Conservation (phyloP, 2,888 invertebrate species). For the Drosophila neoperkinsi region DNA sequence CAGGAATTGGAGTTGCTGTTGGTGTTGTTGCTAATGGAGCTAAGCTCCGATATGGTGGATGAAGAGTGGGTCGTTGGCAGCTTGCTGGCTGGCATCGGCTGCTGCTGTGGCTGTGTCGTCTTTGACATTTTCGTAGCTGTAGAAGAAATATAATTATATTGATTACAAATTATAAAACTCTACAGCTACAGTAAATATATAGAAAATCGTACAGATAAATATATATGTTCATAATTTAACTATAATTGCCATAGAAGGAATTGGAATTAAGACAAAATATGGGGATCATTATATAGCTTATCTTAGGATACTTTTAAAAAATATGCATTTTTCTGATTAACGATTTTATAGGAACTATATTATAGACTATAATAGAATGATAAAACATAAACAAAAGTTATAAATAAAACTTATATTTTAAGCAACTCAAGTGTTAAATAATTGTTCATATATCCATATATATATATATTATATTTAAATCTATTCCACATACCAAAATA, state of each 20-base stretch:
- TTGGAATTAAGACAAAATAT: not conserved
- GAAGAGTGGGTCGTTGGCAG: constrained; percentile 78
- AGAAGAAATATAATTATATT: not conserved
- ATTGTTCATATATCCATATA: too few relatives aligned
- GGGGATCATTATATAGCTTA: not conserved
- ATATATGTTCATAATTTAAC: not conserved
- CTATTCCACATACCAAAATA: constrained; percentile 64
- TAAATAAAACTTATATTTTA: too few relatives aligned
- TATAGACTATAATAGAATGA: too few relatives aligned
- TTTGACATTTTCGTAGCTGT: constrained; percentile 72
- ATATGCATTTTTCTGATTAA: too few relatives aligned
- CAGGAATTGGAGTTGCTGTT: constrained; percentile 65
- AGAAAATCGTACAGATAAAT: not conserved
- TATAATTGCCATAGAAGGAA: not conserved
- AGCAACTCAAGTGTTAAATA: not conserved
- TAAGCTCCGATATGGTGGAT: constrained; percentile 84
- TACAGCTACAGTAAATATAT: not conserved
- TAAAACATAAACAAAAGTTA: too few relatives aligned
- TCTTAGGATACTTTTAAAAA: not conserved
- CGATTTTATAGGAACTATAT: too few relatives aligned
- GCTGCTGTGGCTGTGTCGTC: constrained; percentile 28
- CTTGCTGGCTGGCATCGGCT: constrained; percentile 38
- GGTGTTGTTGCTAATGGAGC: constrained; percentile 74
- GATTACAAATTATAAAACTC: not conserved
- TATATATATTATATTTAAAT: not conserved